Evolutionary conservation across 1,140 invertebrate species (phyloP), one percentile per base, ranked within the genome.

Genomic region (Zaprionus vittiger): DNA sequence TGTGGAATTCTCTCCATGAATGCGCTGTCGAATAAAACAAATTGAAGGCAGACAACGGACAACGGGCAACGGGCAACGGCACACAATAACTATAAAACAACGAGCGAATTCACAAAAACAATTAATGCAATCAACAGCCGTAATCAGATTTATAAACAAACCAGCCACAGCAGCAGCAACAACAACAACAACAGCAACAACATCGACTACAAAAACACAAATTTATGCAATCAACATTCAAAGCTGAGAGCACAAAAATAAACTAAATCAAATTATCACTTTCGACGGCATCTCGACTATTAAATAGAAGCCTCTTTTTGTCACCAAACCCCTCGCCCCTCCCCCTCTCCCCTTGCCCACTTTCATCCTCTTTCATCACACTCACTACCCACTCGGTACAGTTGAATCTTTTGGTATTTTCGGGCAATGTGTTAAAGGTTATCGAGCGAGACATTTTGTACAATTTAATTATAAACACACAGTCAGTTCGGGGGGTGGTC

Each of bases 51-150:
- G 44, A 37, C 57, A 52, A 14, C 65, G 59, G 14, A 54, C 52
- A 38, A 28, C 55, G 17, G n/a, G 3, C 26, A 52, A 65, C 14
- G 31, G 22, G 22, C 59, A n/a, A 28, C 2, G 15, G 11, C 26
- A 31, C 20, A 55, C 38, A 67, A 67, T 38, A 57, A 47, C 67
- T 24, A 52, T 52, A 24, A 14, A 69, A 69, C 28, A 69, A 69
- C 41, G 24, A 61, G 34, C 47, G 28, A 69, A 44, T 52, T 69
- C 41, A 61, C 44, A 73, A 78, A 77, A 66, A 79, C 78, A 81
- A 81, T 81, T 80, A 81, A 72, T 66, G 78, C 78, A 81, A 81
- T 81, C 78, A 81, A 74, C 59, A 72, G 62, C 37, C 62, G 60
- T 52, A 73, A 75, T 80, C 78, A 64, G 64, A 77, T 74, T 65